Conservation (phyloP, 2,888 invertebrate species). For the Helleia helle region DNA sequence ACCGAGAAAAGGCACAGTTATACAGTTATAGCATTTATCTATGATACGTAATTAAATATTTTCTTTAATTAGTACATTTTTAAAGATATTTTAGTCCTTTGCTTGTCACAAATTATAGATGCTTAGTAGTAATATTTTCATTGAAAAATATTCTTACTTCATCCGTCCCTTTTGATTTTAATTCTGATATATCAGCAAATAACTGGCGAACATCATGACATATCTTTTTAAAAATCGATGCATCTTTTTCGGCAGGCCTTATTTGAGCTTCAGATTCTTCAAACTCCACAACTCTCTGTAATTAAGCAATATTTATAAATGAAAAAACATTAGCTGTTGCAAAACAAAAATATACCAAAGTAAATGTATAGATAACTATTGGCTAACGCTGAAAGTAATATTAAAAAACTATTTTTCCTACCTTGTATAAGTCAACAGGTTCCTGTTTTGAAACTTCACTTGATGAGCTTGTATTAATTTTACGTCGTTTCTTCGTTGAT, state of each 20-base stretch:
- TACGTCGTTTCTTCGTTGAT: constrained; percentile 71
- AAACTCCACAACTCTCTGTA: constrained; percentile 78
- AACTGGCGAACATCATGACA: constrained; percentile 80
- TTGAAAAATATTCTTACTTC: constrained; percentile 51
- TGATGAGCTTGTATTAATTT: constrained; percentile 51
- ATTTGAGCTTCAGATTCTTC: constrained; percentile 83
- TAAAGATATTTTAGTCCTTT: too few species aligned
- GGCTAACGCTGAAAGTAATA: too few species aligned
- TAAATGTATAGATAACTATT: background rate
- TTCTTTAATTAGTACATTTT: too few species aligned
- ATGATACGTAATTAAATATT: too few species aligned
- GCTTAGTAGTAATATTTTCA: too few species aligned
- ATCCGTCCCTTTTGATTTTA: constrained; percentile 74
- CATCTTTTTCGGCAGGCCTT: constrained; percentile 79
- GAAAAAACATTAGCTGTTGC: too few species aligned
- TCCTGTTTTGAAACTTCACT: constrained; percentile 50
- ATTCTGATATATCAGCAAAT: constrained; percentile 79
- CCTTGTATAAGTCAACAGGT: constrained; percentile 76
- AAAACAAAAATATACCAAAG: too few species aligned
- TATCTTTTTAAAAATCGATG: constrained; percentile 77
- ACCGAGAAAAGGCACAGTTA: too few species aligned
- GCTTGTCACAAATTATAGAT: too few species aligned
- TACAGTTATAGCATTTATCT: too few species aligned
- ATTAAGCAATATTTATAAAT: constrained; percentile 18
- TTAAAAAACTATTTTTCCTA: too few species aligned